Evolutionary conservation across 2,888 invertebrate species (phyloP), one percentile per base, ranked within the genome.

Genomic region (Plagodis dolabraria): DNA sequence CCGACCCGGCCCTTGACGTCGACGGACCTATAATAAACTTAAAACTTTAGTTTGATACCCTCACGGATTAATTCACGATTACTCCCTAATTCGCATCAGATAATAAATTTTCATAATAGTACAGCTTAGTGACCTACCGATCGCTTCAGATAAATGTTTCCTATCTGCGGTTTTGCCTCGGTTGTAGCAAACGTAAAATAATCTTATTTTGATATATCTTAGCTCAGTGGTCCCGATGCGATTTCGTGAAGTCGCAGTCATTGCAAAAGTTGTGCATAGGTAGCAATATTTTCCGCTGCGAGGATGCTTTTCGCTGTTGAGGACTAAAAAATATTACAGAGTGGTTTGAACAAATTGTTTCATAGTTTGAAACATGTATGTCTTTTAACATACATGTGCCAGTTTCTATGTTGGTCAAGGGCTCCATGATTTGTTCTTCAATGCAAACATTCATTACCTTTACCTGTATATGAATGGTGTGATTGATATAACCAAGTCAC

Each of bases 1-100:
- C 78, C 79, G 74, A 77, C 79, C 79, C 79, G 74, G 77, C 77
- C 77, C 79, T 76, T 76, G 75, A 78, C 75, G 79, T 68, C 77
- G 72, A 76, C 77, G 80, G 82, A 82, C 83, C 85, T 85, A 83
- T 85, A 85, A 85, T 88, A 86, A 87, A 84, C 76, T 86, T 83
- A 80, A n/a, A 83, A 79, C 80, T 76, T 78, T 79, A 75, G 76
- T 74, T 78, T 77, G 72, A 81, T 80, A 75, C 72, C 75, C 76
- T 78, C 72, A 76, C 70, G 70, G 77, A 80, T 84, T 82, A 79
- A 71, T 70, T 54, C 68, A 66, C 75, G 69, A 79, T 82, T 77
- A 80, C 77, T 72, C 69, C 69, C 66, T 77, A 75, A 76, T 69
- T 72, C 72, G 72, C 78, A 77, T 59, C 53, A 61, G 61, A 68